Evolutionary conservation across 2,113 vertebrate genomes (phyloP), one percentile per base, ranked within the genome.

Genomic region (Bufo bufo): DNA sequence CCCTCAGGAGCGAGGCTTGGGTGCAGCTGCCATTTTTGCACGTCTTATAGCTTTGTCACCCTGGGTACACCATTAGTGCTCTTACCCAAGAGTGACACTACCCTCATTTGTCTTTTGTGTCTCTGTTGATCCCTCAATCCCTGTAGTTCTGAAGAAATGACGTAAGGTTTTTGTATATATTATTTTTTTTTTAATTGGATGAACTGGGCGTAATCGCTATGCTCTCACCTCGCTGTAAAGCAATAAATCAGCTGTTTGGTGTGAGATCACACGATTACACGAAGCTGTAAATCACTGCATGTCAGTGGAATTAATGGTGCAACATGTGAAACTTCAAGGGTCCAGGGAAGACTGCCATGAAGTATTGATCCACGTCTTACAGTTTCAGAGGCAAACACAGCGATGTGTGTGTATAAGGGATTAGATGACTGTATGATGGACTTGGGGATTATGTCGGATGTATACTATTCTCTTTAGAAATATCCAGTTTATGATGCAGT

Each of bases 241-340:
- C 63, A 83, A 83, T 83, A 69, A 83, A 83, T 83, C 63, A 83
- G 61, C 47, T 66, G 82, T 54, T 50, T 71, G 47, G 47, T 84
- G 82, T 52, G 50, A 23, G 82, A 84, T 84, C 63, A 69, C 49
- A 71, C 49, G 82, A 69, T 84, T 84, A 71, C 47, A 33, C 47
- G 9, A 71, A 71, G 82, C 82, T 54, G 82, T 84, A 71, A 52
- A 71, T 84, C 65, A 54, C 20, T 1, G 19, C 9, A 54, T n/a
- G 47, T 33, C 82, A 69, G 13, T 6, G 61, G 47, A 52, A 83
- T 83, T 10, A 9, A 63, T 45, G 20, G 58, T 63, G 58, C 12
- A 47, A 63, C 79, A 47, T 82, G 79, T 83, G 47, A 66, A 66
- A 66, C 59, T 66, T n/a, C 45, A 14, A 9, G 61, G 77, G 52